Evolutionary conservation across 2,113 vertebrate genomes (phyloP), one percentile per base, ranked within the genome.

Genomic region (Ramphastos sulfuratus): DNA sequence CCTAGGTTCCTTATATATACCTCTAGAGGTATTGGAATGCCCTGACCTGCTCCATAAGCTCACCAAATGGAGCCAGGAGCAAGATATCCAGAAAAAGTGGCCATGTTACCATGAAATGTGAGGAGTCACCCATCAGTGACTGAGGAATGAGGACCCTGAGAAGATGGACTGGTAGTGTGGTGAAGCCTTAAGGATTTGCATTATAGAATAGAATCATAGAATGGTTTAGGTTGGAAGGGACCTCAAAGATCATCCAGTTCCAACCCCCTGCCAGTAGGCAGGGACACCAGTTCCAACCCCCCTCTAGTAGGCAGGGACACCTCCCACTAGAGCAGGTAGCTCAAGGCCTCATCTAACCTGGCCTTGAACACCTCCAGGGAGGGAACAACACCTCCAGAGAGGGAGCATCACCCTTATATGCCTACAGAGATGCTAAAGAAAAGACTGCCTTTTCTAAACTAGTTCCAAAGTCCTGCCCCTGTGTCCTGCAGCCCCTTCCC

Each of bases 31-130:
- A 71, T 39, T 90, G 65, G 58, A 73, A 37, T 59, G 2, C 30
- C 19, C 48, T 67, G 28, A 48, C 10, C 35, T 89, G 50, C 19
- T 30, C 52, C n/a, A 13, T 3, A 33, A 21, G 11, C 18, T 64
- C 52, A 44, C 10, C 30, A 59, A 33, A 37, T 0, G 0, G 27
- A 33, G 25, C 20, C 7, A 6, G 12, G 21, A 76, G 4, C 3
- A 50, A 13, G 15, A 2, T 30, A 23, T 58, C 31, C 27, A 69
- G 35, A 69, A 90, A 44, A 55, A 9, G 7, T 25, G 37, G 17
- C 20, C 31, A 63, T 55, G 17, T 75, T 33, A 75, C 44, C 23
- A 6, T 25, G 37, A 64, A 85, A 27, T 12, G 25, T 69, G 23
- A 63, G 16, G 39, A n/a, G 9, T 75, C 33, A 54, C 19, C 33